phyloP scores from a whole-genome alignment of 2,797 vertebrate genomes.

The Pteronotus mesoamericanus region DNA sequence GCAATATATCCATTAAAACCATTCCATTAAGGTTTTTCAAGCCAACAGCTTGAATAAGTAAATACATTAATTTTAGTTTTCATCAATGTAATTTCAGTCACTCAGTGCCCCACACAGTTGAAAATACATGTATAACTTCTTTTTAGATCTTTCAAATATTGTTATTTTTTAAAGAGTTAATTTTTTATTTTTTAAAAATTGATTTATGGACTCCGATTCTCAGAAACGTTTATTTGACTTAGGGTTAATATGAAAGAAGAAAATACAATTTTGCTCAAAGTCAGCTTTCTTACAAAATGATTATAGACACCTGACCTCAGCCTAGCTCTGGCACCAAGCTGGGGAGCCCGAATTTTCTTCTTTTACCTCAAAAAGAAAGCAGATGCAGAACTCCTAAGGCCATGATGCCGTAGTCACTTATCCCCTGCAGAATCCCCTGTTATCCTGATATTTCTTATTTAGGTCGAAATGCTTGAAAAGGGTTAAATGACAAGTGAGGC shows the following conservation, averaged over 20 bases:
- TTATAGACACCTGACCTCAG: neutral
- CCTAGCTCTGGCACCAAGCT: neutral
- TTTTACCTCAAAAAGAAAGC: constrained; percentile 37
- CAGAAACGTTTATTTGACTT: constrained; percentile 27
- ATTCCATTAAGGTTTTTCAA: neutral
- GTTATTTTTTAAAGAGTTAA: neutral
- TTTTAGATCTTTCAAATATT: neutral
- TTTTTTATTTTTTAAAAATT: neutral
- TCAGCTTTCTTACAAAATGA: constrained; percentile 10
- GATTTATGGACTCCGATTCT: neutral
- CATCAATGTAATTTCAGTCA: neutral
- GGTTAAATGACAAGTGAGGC: neutral
- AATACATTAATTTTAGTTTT: neutral
- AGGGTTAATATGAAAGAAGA: constrained; percentile 10
- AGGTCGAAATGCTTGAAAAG: neutral
- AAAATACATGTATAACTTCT: neutral
- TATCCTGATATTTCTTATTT: neutral
- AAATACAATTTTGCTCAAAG: neutral
- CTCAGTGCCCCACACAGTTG: neutral
- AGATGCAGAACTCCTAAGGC: neutral
- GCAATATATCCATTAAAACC: neutral
- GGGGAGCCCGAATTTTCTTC: neutral
- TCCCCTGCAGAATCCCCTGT: neutral
- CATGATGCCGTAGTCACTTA: neutral
- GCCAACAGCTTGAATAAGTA: neutral